A percentile compares a stretch with the other conserved stretches of the same genome.
These are phyloP conservation scores for Heteromormyrus szaboi DNA, from an alignment of 2,797 vertebrate species.

Conservation along the genomic window DNA sequence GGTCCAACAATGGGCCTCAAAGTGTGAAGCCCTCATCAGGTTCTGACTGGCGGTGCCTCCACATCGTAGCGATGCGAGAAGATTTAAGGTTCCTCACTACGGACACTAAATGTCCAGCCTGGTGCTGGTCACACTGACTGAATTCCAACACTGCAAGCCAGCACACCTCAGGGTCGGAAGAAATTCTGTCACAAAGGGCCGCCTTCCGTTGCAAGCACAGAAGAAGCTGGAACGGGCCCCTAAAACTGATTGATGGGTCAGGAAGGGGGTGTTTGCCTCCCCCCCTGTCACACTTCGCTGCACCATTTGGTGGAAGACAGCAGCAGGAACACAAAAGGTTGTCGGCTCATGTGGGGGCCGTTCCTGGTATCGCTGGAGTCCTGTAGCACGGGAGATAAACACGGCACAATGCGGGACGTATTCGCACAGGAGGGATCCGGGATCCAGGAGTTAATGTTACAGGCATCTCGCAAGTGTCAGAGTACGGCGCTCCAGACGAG, in stretches of 20 bases:
- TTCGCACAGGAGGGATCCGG: neutral
- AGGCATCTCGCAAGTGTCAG: neutral
- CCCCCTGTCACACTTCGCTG: neutral
- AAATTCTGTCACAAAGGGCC: neutral
- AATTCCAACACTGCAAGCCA: neutral
- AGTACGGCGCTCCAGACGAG: too few species aligned
- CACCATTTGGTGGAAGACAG: neutral
- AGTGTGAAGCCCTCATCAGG: neutral
- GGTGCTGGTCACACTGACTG: neutral
- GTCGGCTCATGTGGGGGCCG: neutral
- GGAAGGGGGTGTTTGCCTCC: neutral
- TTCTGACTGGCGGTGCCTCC: neutral
- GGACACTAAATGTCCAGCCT: neutral
- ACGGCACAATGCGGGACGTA: neutral
- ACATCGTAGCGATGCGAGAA: neutral
- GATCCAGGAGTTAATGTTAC: neutral
- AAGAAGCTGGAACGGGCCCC: neutral
- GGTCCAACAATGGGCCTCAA: neutral
- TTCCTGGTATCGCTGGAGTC: neutral
- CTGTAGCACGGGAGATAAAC: neutral
- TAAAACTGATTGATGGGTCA: neutral
- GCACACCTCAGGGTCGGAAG: neutral
- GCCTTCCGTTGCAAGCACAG: neutral
- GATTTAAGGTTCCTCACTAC: neutral
- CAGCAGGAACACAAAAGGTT: slow-evolving; percentile 3